Percentiles rank a stretch among this genome's conserved stretches.
Evolutionary conservation across 2,113 vertebrate species (phyloP).

Genomic region (Salminus brasiliensis): DNA sequence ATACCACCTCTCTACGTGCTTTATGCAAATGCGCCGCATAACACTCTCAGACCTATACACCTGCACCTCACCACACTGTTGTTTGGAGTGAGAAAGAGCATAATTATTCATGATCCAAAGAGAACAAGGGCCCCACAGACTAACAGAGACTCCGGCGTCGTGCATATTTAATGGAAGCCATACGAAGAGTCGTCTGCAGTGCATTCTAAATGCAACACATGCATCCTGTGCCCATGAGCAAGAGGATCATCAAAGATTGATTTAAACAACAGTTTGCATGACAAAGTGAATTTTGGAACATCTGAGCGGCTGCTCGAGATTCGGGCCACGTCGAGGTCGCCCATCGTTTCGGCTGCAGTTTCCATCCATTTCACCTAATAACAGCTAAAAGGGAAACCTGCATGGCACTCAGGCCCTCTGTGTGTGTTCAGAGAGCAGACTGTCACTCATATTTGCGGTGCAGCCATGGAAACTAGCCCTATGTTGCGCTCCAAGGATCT

Average conservation of each 20-base stretch:
- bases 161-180: slow-evolving; percentile 42
- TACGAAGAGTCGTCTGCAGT: slow-evolving; percentile 8
- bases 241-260: slow-evolving; percentile 18
- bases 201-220: slow-evolving; percentile 1
- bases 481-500: slow-evolving; percentile 18
- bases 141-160: slow-evolving; percentile 4
- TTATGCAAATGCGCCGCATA: slow-evolving; percentile 10
- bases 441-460: slow-evolving; percentile 35
- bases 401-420: background rate
- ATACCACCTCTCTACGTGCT: background rate
- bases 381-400: background rate
- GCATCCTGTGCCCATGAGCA: background rate
- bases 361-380: slow-evolving; percentile 30
- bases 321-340: background rate
- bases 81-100: slow-evolving; percentile 22
- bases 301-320: slow-evolving; percentile 5
- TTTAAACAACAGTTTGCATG: slow-evolving; percentile 17
- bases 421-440: slow-evolving; percentile 19
- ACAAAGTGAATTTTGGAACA: slow-evolving; percentile 14
- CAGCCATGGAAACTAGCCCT: slow-evolving; percentile 34
- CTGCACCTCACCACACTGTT: slow-evolving; percentile 5
- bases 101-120: slow-evolving; percentile 45
- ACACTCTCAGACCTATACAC: slow-evolving; percentile 5
- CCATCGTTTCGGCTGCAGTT: background rate
- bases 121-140: slow-evolving; percentile 32